Evolutionary conservation across 2,797 vertebrate species (phyloP), one percentile per base, ranked within the genome.

Genomic region (Thamnophis elegans): DNA sequence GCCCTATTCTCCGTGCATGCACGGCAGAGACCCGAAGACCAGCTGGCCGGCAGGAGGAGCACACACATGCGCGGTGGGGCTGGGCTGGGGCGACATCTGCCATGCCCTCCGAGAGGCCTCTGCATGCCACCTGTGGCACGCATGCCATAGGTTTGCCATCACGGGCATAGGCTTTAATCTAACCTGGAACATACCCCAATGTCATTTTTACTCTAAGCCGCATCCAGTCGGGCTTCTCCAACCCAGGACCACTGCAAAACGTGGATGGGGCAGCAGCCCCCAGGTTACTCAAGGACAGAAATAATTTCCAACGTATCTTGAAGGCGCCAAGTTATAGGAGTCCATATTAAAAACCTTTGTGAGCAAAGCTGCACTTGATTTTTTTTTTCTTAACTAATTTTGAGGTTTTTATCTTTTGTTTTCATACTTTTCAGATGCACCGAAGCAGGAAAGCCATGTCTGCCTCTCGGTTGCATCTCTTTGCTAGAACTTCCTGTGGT

Each of bases 401-500:
- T 90, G 42, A 92, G 60, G 94, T 85, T 51, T 12, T 25, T 82
- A 42, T 82, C 36, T 82, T 47, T 42, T 78, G 18, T 82, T 82
- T 82, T 82, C 36, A 25, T 82, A 25, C 73, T 42, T 82, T 73
- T 73, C 6, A 42, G 36, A 42, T 82, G 20, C 73, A 82, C 73
- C 22, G 22, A 82, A 82, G 36, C 73, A 82, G 73, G 36, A 93
- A 96, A 94, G 92, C 96, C 94, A 90, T 53, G 93, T 90, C 97
- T 93, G 93, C 93, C 95, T 42, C 82, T 58, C 25, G 94, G 94
- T 95, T 96, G 88, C 93, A 94, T 97, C 97, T 97, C 97, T 96
- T 97, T 94, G 20, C 95, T 91, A 87, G 85, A 96, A 95, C 96
- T 98, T 97, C 97, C 97, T 96, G 97, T 97, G 98, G 97, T 97